Base-by-base conservation (phyloP, 92 coral and sea anemone genomes). In the Actinernus sp. region DNA sequence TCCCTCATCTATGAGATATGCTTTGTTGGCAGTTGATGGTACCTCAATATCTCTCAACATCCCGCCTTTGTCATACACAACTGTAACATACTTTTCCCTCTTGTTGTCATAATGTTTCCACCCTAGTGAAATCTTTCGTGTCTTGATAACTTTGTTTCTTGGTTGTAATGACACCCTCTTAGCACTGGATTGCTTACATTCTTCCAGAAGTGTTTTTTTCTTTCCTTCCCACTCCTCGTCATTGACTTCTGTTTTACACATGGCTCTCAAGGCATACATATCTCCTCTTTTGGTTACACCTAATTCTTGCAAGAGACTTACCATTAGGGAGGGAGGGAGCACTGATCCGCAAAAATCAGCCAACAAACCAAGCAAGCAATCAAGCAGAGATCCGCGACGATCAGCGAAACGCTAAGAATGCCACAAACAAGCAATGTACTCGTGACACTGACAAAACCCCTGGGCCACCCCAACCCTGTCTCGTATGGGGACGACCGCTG, bases 81-180 rank as follows among this genome's bases (percentile, higher is more conserved):
- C 81, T 45, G 29, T 81, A 49, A 71, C 61, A 32, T 37, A 71
- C 31, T 62, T 81, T 12, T 27, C 40, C 47, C 64, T 81, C 29
- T 52, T 53, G 41, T 43, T 29, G 37, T 71, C 60, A 71, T 53
- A 71, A 17, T 61, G 86, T 55, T 56, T 70, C 53, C 65, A 41
- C 53, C 86, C 86, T 27, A 79, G 57, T 18, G 63, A 71, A 19
- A 76, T 76, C 10, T 53, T 52, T 11, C 83, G 34, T 25, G 81
- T 74, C 33, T 62, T 74, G 26, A 24, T 6, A 14, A 22, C 8
- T 49, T 61, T 33, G 24, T 43, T 54, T 14, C 25, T 33, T 26
- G 49, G 26, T 34, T 19, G 48, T 44, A 30, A 33, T 49, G 28
- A 13, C 20, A 23, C 55, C 46, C 40, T 54, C n/a, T 55, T 39